Evolutionary conservation across 1,140 invertebrate genomes (phyloP).

Genomic region (Trachymyrmex cornetzi): DNA sequence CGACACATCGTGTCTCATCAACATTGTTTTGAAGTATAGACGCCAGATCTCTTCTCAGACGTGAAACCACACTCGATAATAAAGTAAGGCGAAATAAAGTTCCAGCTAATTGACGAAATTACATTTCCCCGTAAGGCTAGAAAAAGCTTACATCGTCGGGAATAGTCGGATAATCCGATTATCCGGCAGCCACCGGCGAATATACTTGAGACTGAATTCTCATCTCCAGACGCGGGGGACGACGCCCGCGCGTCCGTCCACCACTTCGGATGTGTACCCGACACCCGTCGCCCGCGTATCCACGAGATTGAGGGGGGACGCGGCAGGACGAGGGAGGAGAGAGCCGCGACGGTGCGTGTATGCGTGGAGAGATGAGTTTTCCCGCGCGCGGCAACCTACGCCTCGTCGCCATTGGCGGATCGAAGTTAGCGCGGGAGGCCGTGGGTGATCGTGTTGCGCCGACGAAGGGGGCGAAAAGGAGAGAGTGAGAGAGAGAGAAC

Average conservation of each 20-base stretch:
- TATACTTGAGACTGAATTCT: conserved; percentile 66
- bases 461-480: conserved; percentile 52
- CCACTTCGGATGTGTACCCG: conserved; percentile 54
- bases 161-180: conserved; percentile 64
- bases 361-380: conserved; percentile 75
- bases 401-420: conserved; percentile 74
- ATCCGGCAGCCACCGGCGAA: conserved; percentile 23
- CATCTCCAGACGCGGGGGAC: conserved; percentile 57
- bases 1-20: neutral
- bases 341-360: conserved; percentile 54
- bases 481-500: conserved; percentile 15
- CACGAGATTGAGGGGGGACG: neutral
- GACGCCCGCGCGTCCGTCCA: conserved; percentile 42
- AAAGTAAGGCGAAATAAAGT: conserved; percentile 61
- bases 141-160: conserved; percentile 63
- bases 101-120: conserved; percentile 51
- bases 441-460: conserved; percentile 70
- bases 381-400: conserved; percentile 80
- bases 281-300: conserved; percentile 58
- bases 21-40: conserved; percentile 4
- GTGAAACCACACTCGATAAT: conserved; percentile 30
- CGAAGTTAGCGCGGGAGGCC: conserved; percentile 75
- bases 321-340: neutral
- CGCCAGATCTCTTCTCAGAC: conserved; percentile 15
- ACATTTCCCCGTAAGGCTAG: conserved; percentile 53